Conservation (phyloP, 1,140 invertebrate species). For the Triops cancriformis region DNA sequence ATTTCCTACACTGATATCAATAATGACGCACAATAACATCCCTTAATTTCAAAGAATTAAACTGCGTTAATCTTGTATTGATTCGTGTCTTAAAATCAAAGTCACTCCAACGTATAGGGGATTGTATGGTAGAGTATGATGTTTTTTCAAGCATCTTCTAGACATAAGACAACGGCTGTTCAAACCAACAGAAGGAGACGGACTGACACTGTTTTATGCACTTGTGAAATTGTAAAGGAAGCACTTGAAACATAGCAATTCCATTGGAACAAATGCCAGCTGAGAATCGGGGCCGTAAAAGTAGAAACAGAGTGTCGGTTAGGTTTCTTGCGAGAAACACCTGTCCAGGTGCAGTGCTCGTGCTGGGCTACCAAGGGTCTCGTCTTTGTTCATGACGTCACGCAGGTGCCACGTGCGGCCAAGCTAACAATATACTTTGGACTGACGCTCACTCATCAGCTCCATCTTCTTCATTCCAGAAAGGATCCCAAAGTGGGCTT, state of each 20-base stretch:
- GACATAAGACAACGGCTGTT: too few relatives aligned
- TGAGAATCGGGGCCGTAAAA: constrained; percentile 1
- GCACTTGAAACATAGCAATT: neutral
- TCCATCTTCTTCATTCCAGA: neutral
- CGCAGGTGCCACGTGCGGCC: constrained; percentile 1
- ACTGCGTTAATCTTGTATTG: neutral
- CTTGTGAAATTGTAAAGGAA: too few relatives aligned
- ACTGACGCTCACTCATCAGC: neutral
- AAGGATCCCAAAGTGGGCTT: neutral
- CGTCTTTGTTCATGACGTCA: neutral
- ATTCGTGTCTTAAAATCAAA: too few relatives aligned
- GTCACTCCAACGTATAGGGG: too few relatives aligned
- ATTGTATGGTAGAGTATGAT: too few relatives aligned
- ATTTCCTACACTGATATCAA: neutral
- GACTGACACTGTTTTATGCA: too few relatives aligned
- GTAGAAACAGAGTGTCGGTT: neutral
- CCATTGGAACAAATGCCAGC: neutral
- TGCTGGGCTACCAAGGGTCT: neutral
- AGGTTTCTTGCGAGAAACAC: constrained; percentile 10
- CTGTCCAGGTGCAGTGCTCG: constrained; percentile 1
- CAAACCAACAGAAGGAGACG: too few relatives aligned
- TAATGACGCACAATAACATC: neutral
- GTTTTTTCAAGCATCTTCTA: too few relatives aligned
- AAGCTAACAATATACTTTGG: neutral
- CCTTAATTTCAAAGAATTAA: neutral